Percentiles rank a stretch among this genome's conserved stretches.
Evolutionary conservation across 2,888 invertebrate species (phyloP).

Genomic region (Miltochrista miniata): DNA sequence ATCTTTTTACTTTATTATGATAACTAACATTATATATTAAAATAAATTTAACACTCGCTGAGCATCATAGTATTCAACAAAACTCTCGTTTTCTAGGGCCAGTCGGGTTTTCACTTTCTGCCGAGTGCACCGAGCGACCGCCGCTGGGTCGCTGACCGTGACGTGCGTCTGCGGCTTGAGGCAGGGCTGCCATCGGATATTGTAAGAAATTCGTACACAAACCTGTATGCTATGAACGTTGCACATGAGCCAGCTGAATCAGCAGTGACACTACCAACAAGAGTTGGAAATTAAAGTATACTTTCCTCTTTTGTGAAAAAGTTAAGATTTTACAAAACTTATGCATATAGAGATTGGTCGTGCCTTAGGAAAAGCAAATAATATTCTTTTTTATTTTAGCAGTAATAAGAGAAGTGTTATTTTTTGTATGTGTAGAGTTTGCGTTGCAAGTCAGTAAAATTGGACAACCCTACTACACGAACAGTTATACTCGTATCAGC

Average conservation of each 20-base stretch:
- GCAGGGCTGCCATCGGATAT: constrained; percentile 4
- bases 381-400: no score
- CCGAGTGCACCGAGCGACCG: constrained; percentile 19
- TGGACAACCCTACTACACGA: constrained; percentile 1
- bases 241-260: no score
- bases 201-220: not conserved
- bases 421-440: no score
- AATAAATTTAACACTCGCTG: not conserved
- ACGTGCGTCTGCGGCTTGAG: constrained; percentile 11
- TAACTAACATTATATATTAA: not conserved
- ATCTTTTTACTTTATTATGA: not conserved
- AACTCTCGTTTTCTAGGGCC: constrained; percentile 38
- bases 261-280: not conserved
- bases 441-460: not conserved
- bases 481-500: constrained; percentile 1
- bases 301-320: no score
- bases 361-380: no score
- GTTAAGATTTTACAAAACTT: no score
- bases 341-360: no score
- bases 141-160: constrained; percentile 28
- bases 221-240: no score
- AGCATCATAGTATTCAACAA: constrained; percentile 2
- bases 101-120: constrained; percentile 37
- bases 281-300: no score
- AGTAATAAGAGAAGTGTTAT: no score